Conservation (phyloP, 2,797 vertebrate genomes). For the Ataeniobius toweri region DNA sequence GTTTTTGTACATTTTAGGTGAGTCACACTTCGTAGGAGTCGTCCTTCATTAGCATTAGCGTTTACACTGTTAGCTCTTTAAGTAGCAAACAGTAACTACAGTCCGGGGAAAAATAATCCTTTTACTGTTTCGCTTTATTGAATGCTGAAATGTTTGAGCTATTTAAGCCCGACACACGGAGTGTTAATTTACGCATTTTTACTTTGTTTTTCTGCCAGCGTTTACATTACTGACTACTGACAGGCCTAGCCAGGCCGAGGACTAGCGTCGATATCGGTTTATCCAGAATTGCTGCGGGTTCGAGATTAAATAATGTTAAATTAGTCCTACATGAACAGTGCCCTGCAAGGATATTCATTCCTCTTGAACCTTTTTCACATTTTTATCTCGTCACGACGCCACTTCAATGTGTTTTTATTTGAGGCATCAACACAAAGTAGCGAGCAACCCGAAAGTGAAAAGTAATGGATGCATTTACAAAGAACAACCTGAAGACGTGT, state of each 20-base stretch:
- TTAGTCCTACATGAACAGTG: neutral
- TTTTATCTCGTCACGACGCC: neutral
- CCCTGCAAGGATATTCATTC: neutral
- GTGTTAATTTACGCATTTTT: neutral
- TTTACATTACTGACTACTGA: neutral
- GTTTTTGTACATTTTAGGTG: neutral
- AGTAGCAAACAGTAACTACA: neutral
- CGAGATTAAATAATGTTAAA: neutral
- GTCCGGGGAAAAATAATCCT: neutral
- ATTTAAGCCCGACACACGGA: no score
- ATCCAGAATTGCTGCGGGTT: neutral
- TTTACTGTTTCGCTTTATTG: neutral
- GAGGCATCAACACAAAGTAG: neutral
- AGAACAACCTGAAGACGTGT: neutral
- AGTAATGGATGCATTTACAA: neutral
- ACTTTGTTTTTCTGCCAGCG: neutral
- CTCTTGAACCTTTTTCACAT: neutral
- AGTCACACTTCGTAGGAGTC: neutral
- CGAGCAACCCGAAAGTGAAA: neutral
- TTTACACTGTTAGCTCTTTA: slow-evolving; percentile 7
- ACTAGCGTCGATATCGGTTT: neutral
- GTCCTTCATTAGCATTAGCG: slow-evolving; percentile 1
- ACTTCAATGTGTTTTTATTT: neutral
- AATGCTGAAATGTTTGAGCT: no score
- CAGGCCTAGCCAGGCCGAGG: neutral